phyloP scores from a whole-genome alignment of 1,140 invertebrate genomes.

The Nephila pilipes region DNA sequence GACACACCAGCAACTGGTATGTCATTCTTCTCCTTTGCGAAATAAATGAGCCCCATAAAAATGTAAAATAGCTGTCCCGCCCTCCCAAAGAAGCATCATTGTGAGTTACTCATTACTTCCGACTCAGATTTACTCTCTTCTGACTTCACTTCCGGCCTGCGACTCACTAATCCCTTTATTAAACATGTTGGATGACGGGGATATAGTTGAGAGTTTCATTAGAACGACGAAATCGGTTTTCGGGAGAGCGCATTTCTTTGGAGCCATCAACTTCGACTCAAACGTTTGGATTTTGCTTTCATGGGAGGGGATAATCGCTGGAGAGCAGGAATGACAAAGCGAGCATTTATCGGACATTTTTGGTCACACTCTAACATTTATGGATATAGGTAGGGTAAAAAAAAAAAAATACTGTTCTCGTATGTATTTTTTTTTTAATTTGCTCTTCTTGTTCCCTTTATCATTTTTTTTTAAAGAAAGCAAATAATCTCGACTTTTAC shows the following conservation, averaged over 20 bases:
- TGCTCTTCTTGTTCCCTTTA: too few relatives aligned
- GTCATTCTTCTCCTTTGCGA: background rate
- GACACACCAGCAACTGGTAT: too few relatives aligned
- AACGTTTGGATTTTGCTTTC: background rate
- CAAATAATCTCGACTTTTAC: too few relatives aligned
- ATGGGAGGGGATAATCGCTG: background rate
- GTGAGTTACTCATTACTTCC: background rate
- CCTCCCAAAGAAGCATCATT: background rate
- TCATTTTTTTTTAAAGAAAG: too few relatives aligned
- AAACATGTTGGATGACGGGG: background rate
- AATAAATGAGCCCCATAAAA: background rate
- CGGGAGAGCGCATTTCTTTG: background rate
- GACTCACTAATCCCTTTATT: background rate
- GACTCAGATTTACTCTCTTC: background rate
- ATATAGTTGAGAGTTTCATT: constrained; percentile 1
- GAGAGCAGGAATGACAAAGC: background rate
- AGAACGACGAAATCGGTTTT: background rate
- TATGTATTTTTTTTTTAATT: too few relatives aligned
- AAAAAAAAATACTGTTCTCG: too few relatives aligned
- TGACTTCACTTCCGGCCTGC: background rate
- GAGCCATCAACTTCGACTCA: background rate
- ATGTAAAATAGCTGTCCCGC: background rate
- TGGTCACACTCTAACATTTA: background rate
- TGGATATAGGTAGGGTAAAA: too few relatives aligned
- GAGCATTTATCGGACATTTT: background rate